phyloP scores from a whole-genome alignment of 1,140 invertebrate genomes.

The Eupristina koningsbergeri region DNA sequence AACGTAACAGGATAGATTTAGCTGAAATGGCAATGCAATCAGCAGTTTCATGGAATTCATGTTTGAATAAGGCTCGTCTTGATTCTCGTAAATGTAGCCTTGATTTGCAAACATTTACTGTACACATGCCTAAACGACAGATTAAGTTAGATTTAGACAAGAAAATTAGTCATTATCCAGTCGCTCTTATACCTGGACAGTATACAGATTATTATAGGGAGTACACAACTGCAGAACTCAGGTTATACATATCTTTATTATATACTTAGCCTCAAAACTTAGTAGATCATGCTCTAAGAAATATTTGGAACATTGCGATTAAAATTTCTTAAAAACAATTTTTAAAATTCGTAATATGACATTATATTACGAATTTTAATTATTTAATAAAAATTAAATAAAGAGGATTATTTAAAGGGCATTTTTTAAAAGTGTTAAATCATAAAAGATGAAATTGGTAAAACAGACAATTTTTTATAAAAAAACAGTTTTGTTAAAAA shows the following conservation, averaged over 20 bases:
- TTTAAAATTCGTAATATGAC: no score
- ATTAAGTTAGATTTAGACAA: conserved; percentile 72
- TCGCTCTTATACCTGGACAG: conserved; percentile 93
- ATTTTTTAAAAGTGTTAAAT: no score
- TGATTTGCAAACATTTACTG: conserved; percentile 84
- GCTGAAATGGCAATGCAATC: conserved; percentile 90
- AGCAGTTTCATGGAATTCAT: conserved; percentile 90
- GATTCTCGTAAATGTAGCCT: conserved; percentile 81
- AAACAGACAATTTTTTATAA: no score
- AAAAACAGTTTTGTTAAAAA: no score
- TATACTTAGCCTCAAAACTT: no score
- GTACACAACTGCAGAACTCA: conserved; percentile 77
- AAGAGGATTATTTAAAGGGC: no score
- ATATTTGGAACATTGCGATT: no score
- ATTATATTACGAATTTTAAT: no score
- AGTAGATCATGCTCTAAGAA: no score
- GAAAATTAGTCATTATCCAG: conserved; percentile 86
- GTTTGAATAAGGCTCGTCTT: conserved; percentile 83
- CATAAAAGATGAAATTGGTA: no score
- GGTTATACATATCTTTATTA: conserved; percentile 75
- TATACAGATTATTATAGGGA: conserved; percentile 88
- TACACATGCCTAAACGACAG: conserved; percentile 80
- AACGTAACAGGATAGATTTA: conserved; percentile 79
- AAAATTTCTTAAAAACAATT: no score
- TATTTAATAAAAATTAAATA: no score